phyloP scores from a whole-genome alignment of 2,888 invertebrate genomes.

The Hipparchia sbordonii region DNA sequence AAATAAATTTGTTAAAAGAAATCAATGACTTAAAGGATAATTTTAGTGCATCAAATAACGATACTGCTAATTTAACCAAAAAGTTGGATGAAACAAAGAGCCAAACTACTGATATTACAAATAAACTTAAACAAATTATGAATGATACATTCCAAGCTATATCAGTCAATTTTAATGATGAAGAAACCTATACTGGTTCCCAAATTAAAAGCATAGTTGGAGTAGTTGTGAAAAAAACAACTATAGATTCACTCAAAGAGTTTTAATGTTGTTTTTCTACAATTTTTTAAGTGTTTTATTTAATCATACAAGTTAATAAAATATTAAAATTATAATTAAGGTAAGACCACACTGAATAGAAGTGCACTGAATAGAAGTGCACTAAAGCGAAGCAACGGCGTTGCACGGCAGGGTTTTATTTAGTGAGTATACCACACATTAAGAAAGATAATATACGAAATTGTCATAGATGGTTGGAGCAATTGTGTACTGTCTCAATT shows the following conservation, averaged over 20 bases:
- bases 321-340: no score
- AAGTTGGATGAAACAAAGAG: slow-evolving; percentile 43
- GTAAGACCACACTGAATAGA: no score
- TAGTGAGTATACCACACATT: no score
- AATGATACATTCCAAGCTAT: slow-evolving; percentile 69
- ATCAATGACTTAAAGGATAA: slow-evolving; percentile 48
- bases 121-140: slow-evolving; percentile 63
- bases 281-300: no score
- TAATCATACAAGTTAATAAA: neutral
- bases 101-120: slow-evolving; percentile 36
- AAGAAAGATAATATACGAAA: no score
- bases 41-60: slow-evolving; percentile 36
- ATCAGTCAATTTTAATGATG: slow-evolving; percentile 59
- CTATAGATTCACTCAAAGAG: slow-evolving; percentile 55
- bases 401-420: no score
- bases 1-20: slow-evolving; percentile 45
- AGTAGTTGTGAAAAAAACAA: slow-evolving; percentile 65
- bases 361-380: no score
- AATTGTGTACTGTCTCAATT: no score
- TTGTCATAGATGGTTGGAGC: no score
- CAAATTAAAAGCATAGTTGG: slow-evolving; percentile 61
- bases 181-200: slow-evolving; percentile 58
- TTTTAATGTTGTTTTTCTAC: neutral
- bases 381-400: no score
- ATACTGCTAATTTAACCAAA: slow-evolving; percentile 37